These are phyloP conservation scores for Bolinopsis microptera DNA, from an alignment of 37 sponge, comb jelly and placozoan genomes.

Conservation along the genomic window DNA sequence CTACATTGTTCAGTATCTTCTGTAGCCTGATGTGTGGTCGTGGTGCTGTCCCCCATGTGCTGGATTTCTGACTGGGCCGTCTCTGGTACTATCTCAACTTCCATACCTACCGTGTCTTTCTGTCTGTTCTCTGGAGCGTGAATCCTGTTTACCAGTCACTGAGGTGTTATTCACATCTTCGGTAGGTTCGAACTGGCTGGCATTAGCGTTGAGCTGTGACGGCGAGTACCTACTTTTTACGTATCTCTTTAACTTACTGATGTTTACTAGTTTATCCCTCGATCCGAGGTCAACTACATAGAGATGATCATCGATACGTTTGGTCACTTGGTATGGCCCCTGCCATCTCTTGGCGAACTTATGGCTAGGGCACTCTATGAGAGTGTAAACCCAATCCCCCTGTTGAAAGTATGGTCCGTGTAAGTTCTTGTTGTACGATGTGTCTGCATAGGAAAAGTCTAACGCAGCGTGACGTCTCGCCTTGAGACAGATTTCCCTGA, in stretches of 20 bases:
- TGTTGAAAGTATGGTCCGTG: conserved; percentile 38
- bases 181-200: neutral
- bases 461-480: conserved; percentile 44
- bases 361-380: conserved; percentile 36
- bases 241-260: conserved; percentile 44
- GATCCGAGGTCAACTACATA: conserved; percentile 17
- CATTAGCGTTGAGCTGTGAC: neutral
- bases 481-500: neutral
- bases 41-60: too few relatives aligned
- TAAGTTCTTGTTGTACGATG: conserved; percentile 45
- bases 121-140: neutral
- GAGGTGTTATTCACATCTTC: neutral
- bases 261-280: conserved; percentile 26
- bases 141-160: neutral
- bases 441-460: conserved; percentile 42
- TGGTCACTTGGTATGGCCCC: conserved; percentile 40
- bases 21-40: too few relatives aligned
- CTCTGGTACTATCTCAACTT: neutral
- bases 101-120: conserved; percentile 28
- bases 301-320: conserved; percentile 11
- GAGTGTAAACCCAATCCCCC: conserved; percentile 47
- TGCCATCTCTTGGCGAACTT: conserved; percentile 59
- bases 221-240: conserved; percentile 23
- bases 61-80: too few relatives aligned
- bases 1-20: neutral